Percentiles rank a stretch among this genome's conserved stretches.
Conservation (phyloP, 2,113 vertebrate genomes). For the Chloebia gouldiae region DNA sequence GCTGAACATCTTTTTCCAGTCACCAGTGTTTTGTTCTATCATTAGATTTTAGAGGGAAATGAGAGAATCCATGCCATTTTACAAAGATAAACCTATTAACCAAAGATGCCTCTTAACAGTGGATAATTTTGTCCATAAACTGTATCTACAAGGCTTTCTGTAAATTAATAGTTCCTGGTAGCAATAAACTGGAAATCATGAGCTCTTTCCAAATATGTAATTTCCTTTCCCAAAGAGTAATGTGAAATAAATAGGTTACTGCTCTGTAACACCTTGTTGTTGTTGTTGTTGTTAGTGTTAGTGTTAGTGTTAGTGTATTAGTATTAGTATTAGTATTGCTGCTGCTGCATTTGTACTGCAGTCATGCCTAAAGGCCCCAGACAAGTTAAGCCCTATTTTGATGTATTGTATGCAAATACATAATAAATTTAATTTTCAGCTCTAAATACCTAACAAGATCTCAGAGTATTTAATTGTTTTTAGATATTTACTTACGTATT, state of each 20-base stretch:
- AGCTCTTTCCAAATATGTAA: neutral
- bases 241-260: neutral
- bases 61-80: neutral
- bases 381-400: neutral
- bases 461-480: neutral
- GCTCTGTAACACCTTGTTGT: neutral
- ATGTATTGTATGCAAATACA: neutral
- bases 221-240: neutral
- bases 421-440: neutral
- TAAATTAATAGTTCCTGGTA: neutral
- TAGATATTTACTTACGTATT: neutral
- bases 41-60: neutral
- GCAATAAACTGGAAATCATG: neutral
- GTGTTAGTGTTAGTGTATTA: no score
- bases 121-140: neutral
- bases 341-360: neutral
- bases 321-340: neutral
- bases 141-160: neutral
- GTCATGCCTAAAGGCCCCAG: neutral
- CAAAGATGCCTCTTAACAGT: neutral
- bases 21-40: neutral
- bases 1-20: neutral
- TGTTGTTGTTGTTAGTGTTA: neutral
- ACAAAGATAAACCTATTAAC: neutral
- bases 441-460: neutral